Base-by-base conservation (phyloP, 2,888 invertebrate genomes). In the Neoitamus cyanurus region DNA sequence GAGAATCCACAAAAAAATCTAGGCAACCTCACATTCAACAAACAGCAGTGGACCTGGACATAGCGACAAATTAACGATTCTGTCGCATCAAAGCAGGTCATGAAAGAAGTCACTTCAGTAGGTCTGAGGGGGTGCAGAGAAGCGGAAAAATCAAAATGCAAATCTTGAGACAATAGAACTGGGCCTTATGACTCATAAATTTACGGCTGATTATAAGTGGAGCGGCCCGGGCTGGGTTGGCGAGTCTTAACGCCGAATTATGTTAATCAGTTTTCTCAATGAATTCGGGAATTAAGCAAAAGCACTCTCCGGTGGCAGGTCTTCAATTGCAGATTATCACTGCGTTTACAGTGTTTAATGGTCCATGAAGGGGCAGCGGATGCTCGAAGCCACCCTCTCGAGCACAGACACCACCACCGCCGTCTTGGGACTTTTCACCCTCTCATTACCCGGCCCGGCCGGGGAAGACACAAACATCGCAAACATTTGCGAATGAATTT, bases 211-310 rank as follows among this genome's bases (percentile, higher is more conserved):
- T 75, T 75, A 75, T 75, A 13, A n/a, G 7, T 0, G 7, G 75
- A 25, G 13, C 2, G 15, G 13, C 48, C 5, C 28, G 13, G 36
- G 34, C 3, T 11, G 31, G 34, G 36, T 36, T 2, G 34, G 73
- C 6, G 28, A 83, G n/a, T 42, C 11, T 75, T 84, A 85, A 85
- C 82, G 80, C 84, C 30, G 42, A 84, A 85, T 85, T 85, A 85
- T 85, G 85, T 80, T 85, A 85, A 85, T 85, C 83, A 85, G 85
- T 83, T 85, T 72, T 83, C 58, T 58, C 58, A 58, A 73, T 83
- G 72, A 83, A 83, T 83, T 83, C 72, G 73, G 36, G 31, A 73
- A 83, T 73, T 73, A 83, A 83, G 48, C 72, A 34, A 82, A 83
- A 42, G 42, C 42, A 83, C 72, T 42, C 72, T 31, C 73, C 25